Percentiles rank a stretch among this genome's conserved stretches.
Evolutionary conservation across 2,888 invertebrate genomes (phyloP).

Genomic region (Galerucella pusilla): DNA sequence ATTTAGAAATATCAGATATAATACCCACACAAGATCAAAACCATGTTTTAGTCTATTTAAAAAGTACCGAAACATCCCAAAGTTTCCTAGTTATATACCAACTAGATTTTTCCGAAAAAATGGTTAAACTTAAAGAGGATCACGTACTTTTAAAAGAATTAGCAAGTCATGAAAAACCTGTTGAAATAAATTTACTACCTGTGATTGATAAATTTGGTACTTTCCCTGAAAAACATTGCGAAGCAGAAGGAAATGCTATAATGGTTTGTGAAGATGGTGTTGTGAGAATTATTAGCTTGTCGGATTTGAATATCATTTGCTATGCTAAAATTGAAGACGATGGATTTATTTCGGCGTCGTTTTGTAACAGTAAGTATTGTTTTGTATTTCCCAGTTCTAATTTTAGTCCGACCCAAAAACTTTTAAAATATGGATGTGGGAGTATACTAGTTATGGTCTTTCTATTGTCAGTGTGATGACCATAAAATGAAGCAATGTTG

Average conservation of each 20-base stretch:
- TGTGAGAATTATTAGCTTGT: slow-evolving; percentile 77
- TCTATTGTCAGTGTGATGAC: too few species aligned
- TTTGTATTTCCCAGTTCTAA: background rate
- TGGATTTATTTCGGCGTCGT: slow-evolving; percentile 84
- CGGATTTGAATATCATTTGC: slow-evolving; percentile 76
- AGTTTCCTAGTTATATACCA: slow-evolving; percentile 70
- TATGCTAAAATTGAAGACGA: slow-evolving; percentile 76
- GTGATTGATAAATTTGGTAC: slow-evolving; percentile 60
- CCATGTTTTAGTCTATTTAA: slow-evolving; percentile 73
- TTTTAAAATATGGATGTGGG: too few species aligned
- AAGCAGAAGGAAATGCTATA: slow-evolving; percentile 71
- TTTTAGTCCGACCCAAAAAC: too few species aligned
- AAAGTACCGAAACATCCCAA: slow-evolving; percentile 51
- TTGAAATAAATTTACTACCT: slow-evolving; percentile 78
- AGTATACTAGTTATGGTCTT: too few species aligned
- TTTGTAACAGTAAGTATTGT: slow-evolving; percentile 78
- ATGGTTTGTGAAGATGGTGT: slow-evolving; percentile 81
- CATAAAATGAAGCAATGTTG: too few species aligned
- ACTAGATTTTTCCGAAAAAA: slow-evolving; percentile 67
- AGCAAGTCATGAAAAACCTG: slow-evolving; percentile 73
- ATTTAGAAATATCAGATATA: slow-evolving; percentile 71
- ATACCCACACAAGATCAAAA: slow-evolving; percentile 77
- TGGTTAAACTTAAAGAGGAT: slow-evolving; percentile 69
- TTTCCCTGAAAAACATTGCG: slow-evolving; percentile 40
- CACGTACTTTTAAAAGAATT: slow-evolving; percentile 74